These are phyloP conservation scores for Melanostoma scalare DNA, from an alignment of 2,888 invertebrate species.

Conservation along the genomic window DNA sequence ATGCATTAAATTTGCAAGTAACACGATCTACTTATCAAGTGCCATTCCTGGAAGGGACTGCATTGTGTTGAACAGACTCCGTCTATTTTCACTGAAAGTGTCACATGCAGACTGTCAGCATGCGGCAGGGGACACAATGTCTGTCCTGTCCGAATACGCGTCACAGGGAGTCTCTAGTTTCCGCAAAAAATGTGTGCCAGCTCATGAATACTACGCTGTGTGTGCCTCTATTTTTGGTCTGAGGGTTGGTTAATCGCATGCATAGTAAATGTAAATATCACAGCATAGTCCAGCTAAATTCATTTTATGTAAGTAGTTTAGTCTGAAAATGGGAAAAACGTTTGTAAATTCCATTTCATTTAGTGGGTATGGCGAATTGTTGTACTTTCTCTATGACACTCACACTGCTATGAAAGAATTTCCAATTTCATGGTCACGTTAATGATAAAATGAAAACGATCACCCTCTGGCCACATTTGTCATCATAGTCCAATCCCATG, in stretches of 20 bases:
- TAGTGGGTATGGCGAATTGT: background rate
- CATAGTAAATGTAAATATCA: constrained; percentile 22
- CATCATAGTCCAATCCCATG: constrained; percentile 12
- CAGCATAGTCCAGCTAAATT: constrained; percentile 21
- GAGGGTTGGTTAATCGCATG: constrained; percentile 51
- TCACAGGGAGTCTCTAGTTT: constrained; percentile 48
- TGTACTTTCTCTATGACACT: constrained; percentile 22
- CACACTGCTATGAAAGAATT: constrained; percentile 30
- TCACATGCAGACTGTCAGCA: constrained; percentile 39
- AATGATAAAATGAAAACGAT: constrained; percentile 33
- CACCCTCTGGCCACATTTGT: constrained; percentile 14
- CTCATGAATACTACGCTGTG: constrained; percentile 52
- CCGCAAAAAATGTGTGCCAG: constrained; percentile 12
- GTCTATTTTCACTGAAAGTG: constrained; percentile 26
- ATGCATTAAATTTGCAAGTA: constrained; percentile 48
- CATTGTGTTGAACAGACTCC: constrained; percentile 18
- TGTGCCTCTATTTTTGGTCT: constrained; percentile 30
- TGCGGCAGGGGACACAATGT: constrained; percentile 58
- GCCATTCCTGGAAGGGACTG: constrained; percentile 35
- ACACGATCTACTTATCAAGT: constrained; percentile 54
- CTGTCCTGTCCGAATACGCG: constrained; percentile 36
- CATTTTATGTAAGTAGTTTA: constrained; percentile 12
- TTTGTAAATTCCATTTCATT: constrained; percentile 2
- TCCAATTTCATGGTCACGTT: constrained; percentile 65
- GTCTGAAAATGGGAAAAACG: background rate